phyloP scores from a whole-genome alignment of 2,888 invertebrate species.

The Cephalotes varians region DNA sequence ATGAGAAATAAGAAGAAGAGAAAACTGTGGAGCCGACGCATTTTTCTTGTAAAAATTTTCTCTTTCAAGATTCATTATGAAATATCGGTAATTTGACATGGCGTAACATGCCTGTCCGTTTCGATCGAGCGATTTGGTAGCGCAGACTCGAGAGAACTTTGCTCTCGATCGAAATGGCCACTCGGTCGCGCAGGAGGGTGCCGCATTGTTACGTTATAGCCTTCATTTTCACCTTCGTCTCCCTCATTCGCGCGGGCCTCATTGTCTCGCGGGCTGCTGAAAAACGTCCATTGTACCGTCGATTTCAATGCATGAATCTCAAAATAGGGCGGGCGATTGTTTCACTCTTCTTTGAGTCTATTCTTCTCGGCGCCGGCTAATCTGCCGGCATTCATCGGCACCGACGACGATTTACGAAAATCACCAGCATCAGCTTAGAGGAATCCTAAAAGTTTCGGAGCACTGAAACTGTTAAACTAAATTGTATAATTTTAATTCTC shows the following conservation, averaged over 20 bases:
- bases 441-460: background rate
- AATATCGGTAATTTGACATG: slow-evolving; percentile 29
- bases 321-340: slow-evolving; percentile 69
- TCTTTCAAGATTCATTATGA: slow-evolving; percentile 17
- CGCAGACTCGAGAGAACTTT: slow-evolving; percentile 55
- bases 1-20: background rate
- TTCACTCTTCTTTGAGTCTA: slow-evolving; percentile 61
- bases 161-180: slow-evolving; percentile 61
- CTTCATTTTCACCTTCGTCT: slow-evolving; percentile 52
- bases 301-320: slow-evolving; percentile 72
- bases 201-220: slow-evolving; percentile 73
- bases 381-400: slow-evolving; percentile 55
- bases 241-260: slow-evolving; percentile 41
- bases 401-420: slow-evolving; percentile 42
- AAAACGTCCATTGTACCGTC: slow-evolving; percentile 67
- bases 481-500: background rate
- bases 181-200: slow-evolving; percentile 76
- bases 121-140: slow-evolving; percentile 42
- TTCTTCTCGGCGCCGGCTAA: slow-evolving; percentile 66
- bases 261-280: slow-evolving; percentile 53
- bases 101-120: background rate
- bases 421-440: slow-evolving; percentile 19
- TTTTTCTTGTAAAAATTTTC: background rate
- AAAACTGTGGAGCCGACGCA: background rate
- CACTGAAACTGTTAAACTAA: background rate